phyloP scores from a whole-genome alignment of 2,797 vertebrate species.

The Aulostomus chinensis region DNA sequence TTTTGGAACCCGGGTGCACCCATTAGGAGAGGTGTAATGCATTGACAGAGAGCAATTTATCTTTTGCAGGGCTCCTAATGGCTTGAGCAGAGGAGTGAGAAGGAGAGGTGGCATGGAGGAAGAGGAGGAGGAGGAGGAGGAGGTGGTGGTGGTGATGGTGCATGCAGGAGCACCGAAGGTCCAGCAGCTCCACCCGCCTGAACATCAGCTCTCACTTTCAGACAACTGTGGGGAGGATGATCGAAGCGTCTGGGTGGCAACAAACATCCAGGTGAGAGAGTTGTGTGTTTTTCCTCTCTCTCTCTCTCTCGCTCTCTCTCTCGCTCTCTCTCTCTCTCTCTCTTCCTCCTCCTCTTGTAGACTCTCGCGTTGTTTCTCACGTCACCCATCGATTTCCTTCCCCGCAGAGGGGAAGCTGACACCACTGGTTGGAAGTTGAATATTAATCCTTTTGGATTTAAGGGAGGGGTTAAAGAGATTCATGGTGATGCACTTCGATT shows the following conservation, averaged over 20 bases:
- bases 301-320: background rate
- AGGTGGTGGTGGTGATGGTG: too few species aligned
- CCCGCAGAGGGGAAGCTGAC: slow-evolving; percentile 67
- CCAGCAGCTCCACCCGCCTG: slow-evolving; percentile 50
- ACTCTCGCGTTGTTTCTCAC: slow-evolving; percentile 65
- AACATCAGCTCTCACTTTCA: slow-evolving; percentile 37
- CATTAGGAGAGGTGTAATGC: slow-evolving; percentile 85
- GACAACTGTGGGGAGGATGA: slow-evolving; percentile 37
- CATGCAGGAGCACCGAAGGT: slow-evolving; percentile 58
- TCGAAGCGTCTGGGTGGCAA: slow-evolving; percentile 39
- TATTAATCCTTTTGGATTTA: slow-evolving; percentile 64
- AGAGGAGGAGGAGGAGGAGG: slow-evolving; percentile 24
- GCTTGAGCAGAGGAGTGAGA: slow-evolving; percentile 72
- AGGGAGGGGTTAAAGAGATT: too few species aligned
- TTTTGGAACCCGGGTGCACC: slow-evolving; percentile 70
- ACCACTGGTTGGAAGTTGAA: slow-evolving; percentile 73
- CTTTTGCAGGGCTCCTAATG: slow-evolving; percentile 82
- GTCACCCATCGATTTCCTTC: slow-evolving; percentile 75
- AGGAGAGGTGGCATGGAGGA: slow-evolving; percentile 39
- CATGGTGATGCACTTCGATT: too few species aligned
- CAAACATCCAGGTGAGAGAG: slow-evolving; percentile 47
- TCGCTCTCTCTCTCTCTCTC: background rate
- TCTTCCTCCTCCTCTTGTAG: slow-evolving; percentile 13
- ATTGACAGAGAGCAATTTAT: slow-evolving; percentile 85
- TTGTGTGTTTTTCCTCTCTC: slow-evolving; percentile 23